Percentiles rank a stretch among this genome's conserved stretches.
Evolutionary conservation across 1,140 invertebrate genomes (phyloP).

Genomic region (Panagrolaimus sp.): DNA sequence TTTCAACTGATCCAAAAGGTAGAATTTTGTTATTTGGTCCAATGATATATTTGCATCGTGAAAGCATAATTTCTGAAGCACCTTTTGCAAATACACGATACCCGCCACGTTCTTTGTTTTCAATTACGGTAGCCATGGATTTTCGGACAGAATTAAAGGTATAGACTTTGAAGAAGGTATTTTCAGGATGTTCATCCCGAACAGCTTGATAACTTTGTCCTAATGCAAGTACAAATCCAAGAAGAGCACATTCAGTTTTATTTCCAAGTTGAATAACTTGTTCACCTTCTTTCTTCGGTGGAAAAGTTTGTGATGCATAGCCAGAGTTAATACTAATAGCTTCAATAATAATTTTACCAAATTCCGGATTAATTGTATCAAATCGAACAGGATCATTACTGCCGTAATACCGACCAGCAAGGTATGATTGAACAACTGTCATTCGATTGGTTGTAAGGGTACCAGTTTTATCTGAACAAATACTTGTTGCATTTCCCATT

Average conservation of each 20-base stretch:
- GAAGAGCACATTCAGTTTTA: conserved; percentile 94
- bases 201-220: conserved; percentile 86
- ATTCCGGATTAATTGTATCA: conserved; percentile 73
- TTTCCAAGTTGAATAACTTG: conserved; percentile 92
- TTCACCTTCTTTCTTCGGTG: conserved; percentile 71
- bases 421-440: conserved; percentile 81
- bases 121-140: conserved; percentile 94
- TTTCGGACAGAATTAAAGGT: conserved; percentile 98
- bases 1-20: conserved; percentile 83
- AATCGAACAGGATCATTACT: conserved; percentile 70
- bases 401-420: conserved; percentile 59
- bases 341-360: conserved; percentile 78
- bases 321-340: conserved; percentile 89
- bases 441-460: conserved; percentile 97
- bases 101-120: conserved; percentile 65
- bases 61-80: conserved; percentile 96
- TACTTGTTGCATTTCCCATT: conserved; percentile 98
- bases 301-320: conserved; percentile 90
- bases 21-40: conserved; percentile 82
- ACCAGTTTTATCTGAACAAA: conserved; percentile 98
- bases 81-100: conserved; percentile 94
- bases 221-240: conserved; percentile 85
- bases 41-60: conserved; percentile 85
- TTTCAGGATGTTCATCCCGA: conserved; percentile 80
- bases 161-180: conserved; percentile 76